Conservation (phyloP, 2,888 invertebrate genomes). For the Sinohyriopsis cumingii region DNA sequence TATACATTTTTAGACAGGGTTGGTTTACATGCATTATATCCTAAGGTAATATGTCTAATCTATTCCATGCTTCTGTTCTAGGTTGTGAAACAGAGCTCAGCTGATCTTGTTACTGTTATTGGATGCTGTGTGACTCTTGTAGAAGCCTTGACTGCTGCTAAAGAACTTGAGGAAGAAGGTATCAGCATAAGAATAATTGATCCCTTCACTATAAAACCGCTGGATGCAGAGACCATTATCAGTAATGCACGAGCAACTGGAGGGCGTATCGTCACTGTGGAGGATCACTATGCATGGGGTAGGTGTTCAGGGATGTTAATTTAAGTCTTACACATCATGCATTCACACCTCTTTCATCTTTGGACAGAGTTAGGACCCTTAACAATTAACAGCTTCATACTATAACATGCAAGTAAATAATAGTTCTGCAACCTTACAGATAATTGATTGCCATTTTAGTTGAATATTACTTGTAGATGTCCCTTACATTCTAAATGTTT, state of each 20-base stretch:
- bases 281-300: constrained; percentile 97
- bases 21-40: no score
- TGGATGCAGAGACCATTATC: constrained; percentile 86
- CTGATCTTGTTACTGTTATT: constrained; percentile 89
- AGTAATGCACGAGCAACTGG: constrained; percentile 84
- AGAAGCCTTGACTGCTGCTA: constrained; percentile 90
- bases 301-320: constrained; percentile 8
- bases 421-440: no score
- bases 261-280: constrained; percentile 91
- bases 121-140: constrained; percentile 95
- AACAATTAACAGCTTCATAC: no score
- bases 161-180: constrained; percentile 78
- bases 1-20: no score
- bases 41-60: no score
- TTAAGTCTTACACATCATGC: neutral
- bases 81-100: constrained; percentile 82
- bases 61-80: constrained; percentile 62
- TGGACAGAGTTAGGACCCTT: no score
- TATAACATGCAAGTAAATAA: no score
- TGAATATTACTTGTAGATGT: no score
- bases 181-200: constrained; percentile 89
- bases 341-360: no score
- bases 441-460: no score
- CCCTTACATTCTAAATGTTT: no score
- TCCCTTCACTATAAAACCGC: constrained; percentile 96